phyloP scores from a whole-genome alignment of 2,113 vertebrate species.

The Oreochromis spilurus region DNA sequence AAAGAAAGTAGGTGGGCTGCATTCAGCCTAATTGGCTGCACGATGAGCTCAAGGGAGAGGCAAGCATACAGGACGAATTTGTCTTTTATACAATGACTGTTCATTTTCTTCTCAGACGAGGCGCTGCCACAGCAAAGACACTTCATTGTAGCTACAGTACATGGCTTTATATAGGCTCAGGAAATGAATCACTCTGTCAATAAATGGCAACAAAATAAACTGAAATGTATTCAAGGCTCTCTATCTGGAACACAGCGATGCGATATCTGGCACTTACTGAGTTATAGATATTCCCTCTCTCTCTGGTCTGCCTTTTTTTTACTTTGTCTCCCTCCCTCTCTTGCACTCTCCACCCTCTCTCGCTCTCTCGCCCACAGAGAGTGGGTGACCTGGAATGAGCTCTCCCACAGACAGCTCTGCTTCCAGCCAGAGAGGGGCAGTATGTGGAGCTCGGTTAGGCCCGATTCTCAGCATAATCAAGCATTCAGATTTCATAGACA shows the following conservation, averaged over 20 bases:
- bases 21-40: conserved; percentile 22
- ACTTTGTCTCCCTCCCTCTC: conserved; percentile 18
- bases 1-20: conserved; percentile 50
- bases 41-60: conserved; percentile 18
- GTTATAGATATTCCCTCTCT: conserved; percentile 22
- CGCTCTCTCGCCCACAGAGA: conserved; percentile 46
- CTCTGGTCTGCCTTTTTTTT: conserved; percentile 30
- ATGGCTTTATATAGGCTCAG: conserved; percentile 58
- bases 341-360: conserved; percentile 26
- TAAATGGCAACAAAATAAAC: conserved; percentile 54
- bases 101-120: conserved; percentile 17
- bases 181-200: conserved; percentile 63
- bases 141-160: conserved; percentile 21
- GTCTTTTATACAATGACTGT: conserved; percentile 14
- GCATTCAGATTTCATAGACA: neutral
- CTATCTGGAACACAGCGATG: conserved; percentile 22
- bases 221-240: conserved; percentile 34
- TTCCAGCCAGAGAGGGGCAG: conserved; percentile 36
- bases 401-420: conserved; percentile 33
- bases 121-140: conserved; percentile 19
- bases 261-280: conserved; percentile 41
- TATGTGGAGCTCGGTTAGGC: neutral
- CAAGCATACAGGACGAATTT: conserved; percentile 23
- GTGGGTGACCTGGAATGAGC: conserved; percentile 63
- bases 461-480: neutral